Base-by-base conservation (phyloP, 2,888 invertebrate genomes). In the Octodonta nipae region DNA sequence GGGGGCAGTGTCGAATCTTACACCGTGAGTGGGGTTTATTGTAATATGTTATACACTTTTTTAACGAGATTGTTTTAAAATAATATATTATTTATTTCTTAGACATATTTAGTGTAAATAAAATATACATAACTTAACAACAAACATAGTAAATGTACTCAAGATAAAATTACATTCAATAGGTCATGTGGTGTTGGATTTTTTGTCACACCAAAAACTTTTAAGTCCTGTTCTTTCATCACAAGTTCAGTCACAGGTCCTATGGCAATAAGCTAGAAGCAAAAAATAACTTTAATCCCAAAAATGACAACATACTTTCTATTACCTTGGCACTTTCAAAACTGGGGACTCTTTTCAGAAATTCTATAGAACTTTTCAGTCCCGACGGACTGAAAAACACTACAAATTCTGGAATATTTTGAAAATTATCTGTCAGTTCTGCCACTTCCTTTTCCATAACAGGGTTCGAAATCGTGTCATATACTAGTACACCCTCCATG, bases 381-480 rank as follows among this genome's bases (percentile, higher is more conserved):
- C 71, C 72, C 4, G 72, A 72, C 1, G 73, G 72, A 44, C 72
- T 72, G 42, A 73, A 73, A 54, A 70, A 72, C 2, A 70, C 65
- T 20, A 71, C 46, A 49, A 56, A 70, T 43, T 70, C 67, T 1
- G 68, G 60, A 25, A 67, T 58, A 17, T 40, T 37, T 13, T 35
- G 46, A 29, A 49, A 58, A 40, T 56, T 51, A 2, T 61, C 46
- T 5, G 62, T 57, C 1, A 61, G 45, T 2, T 58, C 51, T 2
- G 41, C 42, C 13, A 68, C 56, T 26, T 69, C 61, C 38, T 60
- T 53, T 20, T 58, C 56, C 31, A 73, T 48, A 35, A 60, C 55
- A 0, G 63, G 58, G 54, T 64, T 68, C 17, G 62, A 52, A 17
- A 65, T 56, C 1, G 71, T 71, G 35, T 70, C 66, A 46, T 72